Percentiles rank a stretch among this genome's conserved stretches.
Conservation (phyloP, 2,113 vertebrate species). For the Alexandromys fortis region DNA sequence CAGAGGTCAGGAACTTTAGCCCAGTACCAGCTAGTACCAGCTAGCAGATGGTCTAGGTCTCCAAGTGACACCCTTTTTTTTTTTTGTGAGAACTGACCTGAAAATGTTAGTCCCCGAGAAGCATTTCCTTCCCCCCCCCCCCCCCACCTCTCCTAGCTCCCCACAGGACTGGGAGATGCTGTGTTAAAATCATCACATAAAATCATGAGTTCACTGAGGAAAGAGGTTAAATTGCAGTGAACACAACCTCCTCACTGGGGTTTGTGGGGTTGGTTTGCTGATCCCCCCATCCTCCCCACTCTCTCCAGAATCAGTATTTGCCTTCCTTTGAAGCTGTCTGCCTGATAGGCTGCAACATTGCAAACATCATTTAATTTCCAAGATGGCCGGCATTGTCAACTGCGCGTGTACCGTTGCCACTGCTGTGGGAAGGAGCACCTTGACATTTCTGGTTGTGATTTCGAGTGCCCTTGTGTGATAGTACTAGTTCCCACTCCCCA, state of each 20-base stretch:
- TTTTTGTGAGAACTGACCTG: background rate
- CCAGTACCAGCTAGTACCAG: background rate
- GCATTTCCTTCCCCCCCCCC: background rate
- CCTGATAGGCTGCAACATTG: background rate
- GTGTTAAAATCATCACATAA: slow-evolving; percentile 9
- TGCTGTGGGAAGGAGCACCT: slow-evolving; percentile 54
- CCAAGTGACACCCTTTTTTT: slow-evolving; percentile 16
- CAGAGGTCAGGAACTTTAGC: background rate
- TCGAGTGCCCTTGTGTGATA: slow-evolving; percentile 60
- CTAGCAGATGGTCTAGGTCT: background rate
- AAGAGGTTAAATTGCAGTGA: slow-evolving; percentile 33
- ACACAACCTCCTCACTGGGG: background rate
- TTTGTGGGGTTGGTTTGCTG: slow-evolving; percentile 40
- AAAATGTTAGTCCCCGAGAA: background rate
- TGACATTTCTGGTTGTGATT: slow-evolving; percentile 76
- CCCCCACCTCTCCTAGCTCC: background rate
- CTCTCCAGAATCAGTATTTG: background rate
- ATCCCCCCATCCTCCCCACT: background rate
- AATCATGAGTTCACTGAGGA: background rate
- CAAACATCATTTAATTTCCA: slow-evolving; percentile 69
- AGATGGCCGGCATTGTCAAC: slow-evolving; percentile 52
- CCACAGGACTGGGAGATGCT: background rate
- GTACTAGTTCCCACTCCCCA: slow-evolving; percentile 50
- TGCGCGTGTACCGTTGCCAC: slow-evolving; percentile 45
- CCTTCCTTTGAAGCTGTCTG: slow-evolving; percentile 44